These are phyloP conservation scores for Lates japonicus DNA, from an alignment of 2,797 vertebrate genomes.

Conservation along the genomic window DNA sequence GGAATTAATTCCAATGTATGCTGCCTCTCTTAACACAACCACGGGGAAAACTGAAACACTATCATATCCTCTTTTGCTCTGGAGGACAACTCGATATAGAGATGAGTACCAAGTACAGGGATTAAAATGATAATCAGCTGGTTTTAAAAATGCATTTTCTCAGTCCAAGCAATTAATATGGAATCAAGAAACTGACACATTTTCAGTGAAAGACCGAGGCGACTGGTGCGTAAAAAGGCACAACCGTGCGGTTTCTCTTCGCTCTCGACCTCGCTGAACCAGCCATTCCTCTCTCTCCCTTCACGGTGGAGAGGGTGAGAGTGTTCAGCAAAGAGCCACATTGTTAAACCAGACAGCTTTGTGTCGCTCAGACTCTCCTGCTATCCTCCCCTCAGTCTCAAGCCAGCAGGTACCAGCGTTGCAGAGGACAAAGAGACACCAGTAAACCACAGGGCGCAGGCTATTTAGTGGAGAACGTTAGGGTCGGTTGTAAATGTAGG, in stretches of 20 bases:
- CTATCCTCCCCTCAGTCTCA: not conserved
- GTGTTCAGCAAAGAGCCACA: not conserved
- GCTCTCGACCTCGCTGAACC: not conserved
- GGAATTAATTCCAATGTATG: conserved; percentile 1
- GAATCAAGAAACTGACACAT: not conserved
- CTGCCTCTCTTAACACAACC: not conserved
- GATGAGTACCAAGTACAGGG: not conserved
- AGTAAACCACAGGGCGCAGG: too few relatives aligned
- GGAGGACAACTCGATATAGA: not conserved
- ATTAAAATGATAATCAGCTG: not conserved
- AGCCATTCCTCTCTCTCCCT: not conserved
- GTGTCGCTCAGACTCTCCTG: not conserved
- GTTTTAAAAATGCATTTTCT: not conserved
- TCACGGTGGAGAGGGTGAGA: too few relatives aligned
- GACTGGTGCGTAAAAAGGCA: conserved; percentile 62
- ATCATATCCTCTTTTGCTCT: not conserved
- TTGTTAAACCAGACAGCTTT: conserved; percentile 24
- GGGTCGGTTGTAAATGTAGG: too few relatives aligned
- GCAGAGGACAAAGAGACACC: conserved; percentile 53
- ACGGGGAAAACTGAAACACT: not conserved
- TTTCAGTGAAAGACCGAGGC: not conserved
- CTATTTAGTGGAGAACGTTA: too few relatives aligned
- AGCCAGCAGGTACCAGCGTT: conserved; percentile 4
- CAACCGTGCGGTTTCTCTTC: conserved; percentile 55
- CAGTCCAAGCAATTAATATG: not conserved